Conservation (phyloP, 2,888 invertebrate species). For the Tetramorium bicarinatum region DNA sequence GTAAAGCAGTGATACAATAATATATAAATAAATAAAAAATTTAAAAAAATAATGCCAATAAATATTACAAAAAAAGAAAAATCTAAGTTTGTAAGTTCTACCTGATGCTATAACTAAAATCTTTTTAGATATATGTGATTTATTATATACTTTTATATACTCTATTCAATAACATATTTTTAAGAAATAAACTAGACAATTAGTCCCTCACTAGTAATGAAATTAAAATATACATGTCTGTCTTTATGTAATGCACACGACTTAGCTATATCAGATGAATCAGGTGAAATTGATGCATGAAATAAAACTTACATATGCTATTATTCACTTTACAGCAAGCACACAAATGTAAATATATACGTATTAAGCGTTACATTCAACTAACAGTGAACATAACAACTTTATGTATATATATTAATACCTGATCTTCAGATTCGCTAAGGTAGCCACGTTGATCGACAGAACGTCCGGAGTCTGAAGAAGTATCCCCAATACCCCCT, state of each 20-base stretch:
- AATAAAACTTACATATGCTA: constrained; percentile 79
- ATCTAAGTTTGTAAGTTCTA: constrained; percentile 4
- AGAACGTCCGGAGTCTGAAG: constrained; percentile 82
- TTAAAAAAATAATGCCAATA: background rate
- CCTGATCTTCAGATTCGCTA: constrained; percentile 85
- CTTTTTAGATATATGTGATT: background rate
- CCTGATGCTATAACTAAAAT: background rate
- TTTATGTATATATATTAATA: constrained; percentile 74
- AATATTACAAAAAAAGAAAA: background rate
- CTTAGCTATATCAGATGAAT: constrained; percentile 24
- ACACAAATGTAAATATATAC: constrained; percentile 79
- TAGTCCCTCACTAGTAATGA: background rate
- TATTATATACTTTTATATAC: background rate
- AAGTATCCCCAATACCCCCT: constrained; percentile 81
- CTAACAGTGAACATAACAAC: constrained; percentile 58
- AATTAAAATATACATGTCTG: background rate
- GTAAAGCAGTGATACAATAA: constrained; percentile 4
- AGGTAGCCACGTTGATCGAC: constrained; percentile 83
- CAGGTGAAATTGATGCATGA: constrained; percentile 26
- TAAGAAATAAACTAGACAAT: background rate
- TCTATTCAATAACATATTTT: background rate
- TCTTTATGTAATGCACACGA: background rate
- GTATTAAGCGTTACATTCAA: constrained; percentile 39
- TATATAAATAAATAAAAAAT: constrained; percentile 13
- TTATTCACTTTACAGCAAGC: constrained; percentile 39